Evolutionary conservation across 2,797 vertebrate species (phyloP), one percentile per base, ranked within the genome.

Genomic region (Lemur catta): DNA sequence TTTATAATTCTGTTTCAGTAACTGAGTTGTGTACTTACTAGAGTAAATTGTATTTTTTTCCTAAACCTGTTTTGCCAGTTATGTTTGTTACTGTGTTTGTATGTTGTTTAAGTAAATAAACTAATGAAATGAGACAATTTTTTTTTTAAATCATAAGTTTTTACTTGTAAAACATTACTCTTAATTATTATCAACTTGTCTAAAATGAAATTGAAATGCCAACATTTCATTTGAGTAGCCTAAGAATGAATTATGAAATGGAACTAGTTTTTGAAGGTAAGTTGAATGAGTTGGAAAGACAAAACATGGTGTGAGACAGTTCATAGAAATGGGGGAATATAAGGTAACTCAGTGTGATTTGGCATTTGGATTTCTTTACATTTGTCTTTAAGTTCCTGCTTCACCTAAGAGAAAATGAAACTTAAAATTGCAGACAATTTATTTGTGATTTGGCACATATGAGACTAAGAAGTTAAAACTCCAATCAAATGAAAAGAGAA

Each of bases 401-500:
- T 85, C 12, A 59, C 6, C 35, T 33, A 26, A 89, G 55, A 92
- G 50, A 79, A 80, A 75, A 46, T 79, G 65, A 89, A 89, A 85
- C 72, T 79, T 84, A n/a, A 80, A 84, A 65, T 67, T 67, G 33
- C 22, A 46, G 18, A 20, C 20, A 79, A 2, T 89, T 94, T 71
- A 61, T 76, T 59, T 88, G 55, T 88, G 52, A 71, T 65, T 82
- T 94, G 71, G 46, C 61, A 94, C 6, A 74, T 65, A 30, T 59
- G 50, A 80, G 38, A 92, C n/a, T 78, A 79, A 74, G 75, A 82
- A 38, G n/a, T 94, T 94, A 79, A 92, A 84, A 50, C 63, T 59
- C 28, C 46, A 41, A 20, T 89, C 38, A 94, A 48, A 65, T 88
- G 28, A 52, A 82, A 76, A 91, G 14, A 43, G 81, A 78, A 91